Base-by-base conservation (phyloP, 2,113 vertebrate species). In the Amphiprion ocellaris region DNA sequence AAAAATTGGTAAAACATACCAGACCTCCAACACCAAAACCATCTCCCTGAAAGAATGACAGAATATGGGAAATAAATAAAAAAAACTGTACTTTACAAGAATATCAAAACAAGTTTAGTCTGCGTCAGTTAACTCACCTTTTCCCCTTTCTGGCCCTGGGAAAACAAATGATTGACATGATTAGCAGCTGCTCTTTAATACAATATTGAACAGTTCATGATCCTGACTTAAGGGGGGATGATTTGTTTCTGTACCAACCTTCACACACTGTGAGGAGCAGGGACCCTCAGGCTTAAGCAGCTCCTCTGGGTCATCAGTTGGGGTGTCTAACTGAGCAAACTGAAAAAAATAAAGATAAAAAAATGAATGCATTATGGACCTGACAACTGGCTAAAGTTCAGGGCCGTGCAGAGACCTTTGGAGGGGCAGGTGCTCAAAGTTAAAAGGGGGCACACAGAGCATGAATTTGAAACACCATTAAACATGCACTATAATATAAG, bases 71-170 rank as follows among this genome's bases (percentile, higher is more conserved):
- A 63, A 47, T 68, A 4, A 61, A 24, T 12, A 53, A 21, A 21
- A 21, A 21, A 21, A 21, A 41, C 10, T 23, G 5, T 17, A 17
- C 0, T 58, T 72, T 52, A 12, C 4, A 30, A 37, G 3, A 33
- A 24, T 23, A 12, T 11, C 2, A 16, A 4, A 24, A 56, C 37
- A 1, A 15, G n/a, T 16, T 15, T 39, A 16, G 4, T 10, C 4
- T n/a, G 16, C 1, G 8, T 33, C 10, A 59, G 0, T 62, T 4
- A 12, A 80, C 88, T 86, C 68, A 96, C 96, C 94, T 85, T 93
- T 90, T 95, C 95, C 74, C 96, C 96, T 84, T 96, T 96, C 74
- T 95, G 95, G 9, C 95, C 95, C 95, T 96, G 88, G 15, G 65
- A 85, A 77, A 82, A 84, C 4, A 84, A 59, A 74, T 3, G 41